Conservation (phyloP, 1,140 invertebrate species). For the Teleopsis dalmanni region DNA sequence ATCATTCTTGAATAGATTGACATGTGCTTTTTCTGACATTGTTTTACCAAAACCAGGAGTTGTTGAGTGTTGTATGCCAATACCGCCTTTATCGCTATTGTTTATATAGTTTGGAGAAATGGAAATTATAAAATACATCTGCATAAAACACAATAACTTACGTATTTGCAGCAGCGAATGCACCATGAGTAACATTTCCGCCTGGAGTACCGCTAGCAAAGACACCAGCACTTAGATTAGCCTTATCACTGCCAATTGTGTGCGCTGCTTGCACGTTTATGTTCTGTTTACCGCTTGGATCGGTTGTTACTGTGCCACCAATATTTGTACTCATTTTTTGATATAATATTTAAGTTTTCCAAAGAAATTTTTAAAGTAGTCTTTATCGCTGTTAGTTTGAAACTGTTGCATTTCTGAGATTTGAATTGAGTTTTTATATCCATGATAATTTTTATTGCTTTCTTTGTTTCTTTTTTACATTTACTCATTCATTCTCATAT, state of each 20-base stretch:
- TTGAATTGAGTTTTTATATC: background rate
- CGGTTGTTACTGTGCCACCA: conserved; percentile 8
- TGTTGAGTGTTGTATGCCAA: conserved; percentile 23
- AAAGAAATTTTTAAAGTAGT: background rate
- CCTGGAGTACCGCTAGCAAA: conserved; percentile 17
- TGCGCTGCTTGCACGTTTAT: conserved; percentile 16
- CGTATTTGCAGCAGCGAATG: conserved; percentile 24
- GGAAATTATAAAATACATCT: background rate
- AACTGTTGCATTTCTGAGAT: background rate
- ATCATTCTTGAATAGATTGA: conserved; percentile 19
- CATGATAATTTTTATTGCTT: too few relatives aligned
- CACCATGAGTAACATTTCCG: conserved; percentile 26
- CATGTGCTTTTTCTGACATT: conserved; percentile 16
- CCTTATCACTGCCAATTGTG: conserved; percentile 14
- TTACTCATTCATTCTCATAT: too few relatives aligned
- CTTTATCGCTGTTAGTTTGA: background rate
- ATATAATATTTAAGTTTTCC: background rate
- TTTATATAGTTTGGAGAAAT: background rate
- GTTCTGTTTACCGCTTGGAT: conserved; percentile 22
- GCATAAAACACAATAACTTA: conserved; percentile 13
- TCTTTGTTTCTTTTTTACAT: too few relatives aligned
- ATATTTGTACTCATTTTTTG: conserved; percentile 1
- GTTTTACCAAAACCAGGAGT: conserved; percentile 17
- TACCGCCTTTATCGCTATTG: conserved; percentile 21
- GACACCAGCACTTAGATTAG: conserved; percentile 21